Percentiles rank a stretch among this genome's conserved stretches.
Conservation (phyloP, 2,113 vertebrate species). For the Marmota flaviventris region DNA sequence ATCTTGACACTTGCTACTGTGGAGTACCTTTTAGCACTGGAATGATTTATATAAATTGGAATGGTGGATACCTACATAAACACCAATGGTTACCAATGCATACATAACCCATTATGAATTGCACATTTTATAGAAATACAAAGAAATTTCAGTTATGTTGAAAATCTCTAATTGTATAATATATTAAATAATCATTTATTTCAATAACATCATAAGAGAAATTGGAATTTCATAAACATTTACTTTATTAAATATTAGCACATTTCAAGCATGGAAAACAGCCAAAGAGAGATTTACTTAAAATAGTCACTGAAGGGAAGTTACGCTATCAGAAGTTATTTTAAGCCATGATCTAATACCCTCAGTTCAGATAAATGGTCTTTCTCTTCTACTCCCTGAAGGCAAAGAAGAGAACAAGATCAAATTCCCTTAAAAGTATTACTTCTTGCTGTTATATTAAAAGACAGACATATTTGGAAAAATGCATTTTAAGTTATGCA, state of each 20-base stretch:
- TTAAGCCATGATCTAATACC: constrained; percentile 77
- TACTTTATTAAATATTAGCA: constrained; percentile 77
- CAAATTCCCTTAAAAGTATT: constrained; percentile 72
- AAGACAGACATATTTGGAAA: constrained; percentile 66
- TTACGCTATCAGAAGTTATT: constrained; percentile 76
- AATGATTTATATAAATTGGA: constrained; percentile 56
- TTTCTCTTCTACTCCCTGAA: constrained; percentile 78
- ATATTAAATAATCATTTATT: constrained; percentile 42
- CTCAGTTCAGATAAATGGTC: constrained; percentile 67
- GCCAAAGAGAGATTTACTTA: constrained; percentile 67
- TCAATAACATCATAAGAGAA: constrained; percentile 32
- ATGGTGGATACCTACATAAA: constrained; percentile 53
- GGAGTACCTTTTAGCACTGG: constrained; percentile 67
- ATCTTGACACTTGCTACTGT: constrained; percentile 86
- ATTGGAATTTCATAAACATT: constrained; percentile 67
- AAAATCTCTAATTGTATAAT: constrained; percentile 51
- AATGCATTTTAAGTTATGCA: constrained; percentile 2
- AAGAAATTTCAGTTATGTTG: neutral
- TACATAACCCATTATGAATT: constrained; percentile 49
- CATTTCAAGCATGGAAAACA: constrained; percentile 31
- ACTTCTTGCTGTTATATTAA: constrained; percentile 50
- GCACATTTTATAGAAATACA: constrained; percentile 4
- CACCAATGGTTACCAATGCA: constrained; percentile 19
- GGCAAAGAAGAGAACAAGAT: constrained; percentile 82
- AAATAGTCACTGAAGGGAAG: constrained; percentile 77